phyloP scores from a whole-genome alignment of 2,888 invertebrate genomes.

The Ethmia dodecea region DNA sequence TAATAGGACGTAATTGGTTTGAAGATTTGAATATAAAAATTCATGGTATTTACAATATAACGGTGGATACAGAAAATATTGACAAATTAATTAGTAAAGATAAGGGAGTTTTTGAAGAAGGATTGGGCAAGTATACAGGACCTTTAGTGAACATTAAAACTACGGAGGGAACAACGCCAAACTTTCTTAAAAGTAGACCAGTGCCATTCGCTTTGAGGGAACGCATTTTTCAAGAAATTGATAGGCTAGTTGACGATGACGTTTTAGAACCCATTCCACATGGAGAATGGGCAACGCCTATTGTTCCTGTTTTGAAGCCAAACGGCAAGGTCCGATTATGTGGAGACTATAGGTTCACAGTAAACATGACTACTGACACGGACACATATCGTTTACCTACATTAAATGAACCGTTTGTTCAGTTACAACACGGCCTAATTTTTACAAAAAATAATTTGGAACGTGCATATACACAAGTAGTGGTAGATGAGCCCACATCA shows the following conservation, averaged over 20 bases:
- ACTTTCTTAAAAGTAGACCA: constrained; percentile 20
- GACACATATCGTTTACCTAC: constrained; percentile 22
- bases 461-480: constrained; percentile 13
- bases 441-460: constrained; percentile 20
- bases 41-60: too few relatives aligned
- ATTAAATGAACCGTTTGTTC: constrained; percentile 19
- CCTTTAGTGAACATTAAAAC: too few relatives aligned
- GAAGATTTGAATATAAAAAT: too few relatives aligned
- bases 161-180: too few relatives aligned
- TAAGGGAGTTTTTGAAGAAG: too few relatives aligned
- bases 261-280: constrained; percentile 9
- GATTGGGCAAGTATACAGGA: too few relatives aligned
- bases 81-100: too few relatives aligned
- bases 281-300: background rate
- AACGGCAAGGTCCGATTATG: background rate
- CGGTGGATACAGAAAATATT: too few relatives aligned
- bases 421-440: constrained; percentile 15
- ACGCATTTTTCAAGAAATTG: constrained; percentile 19
- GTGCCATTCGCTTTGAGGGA: constrained; percentile 22
- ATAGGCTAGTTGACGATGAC: background rate
- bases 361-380: constrained; percentile 19
- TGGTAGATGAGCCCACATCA: background rate
- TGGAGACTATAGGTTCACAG: constrained; percentile 18
- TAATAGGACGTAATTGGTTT: too few relatives aligned
- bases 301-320: background rate